Conservation (phyloP, 2,888 invertebrate species). For the Eupithecia subfuscata region DNA sequence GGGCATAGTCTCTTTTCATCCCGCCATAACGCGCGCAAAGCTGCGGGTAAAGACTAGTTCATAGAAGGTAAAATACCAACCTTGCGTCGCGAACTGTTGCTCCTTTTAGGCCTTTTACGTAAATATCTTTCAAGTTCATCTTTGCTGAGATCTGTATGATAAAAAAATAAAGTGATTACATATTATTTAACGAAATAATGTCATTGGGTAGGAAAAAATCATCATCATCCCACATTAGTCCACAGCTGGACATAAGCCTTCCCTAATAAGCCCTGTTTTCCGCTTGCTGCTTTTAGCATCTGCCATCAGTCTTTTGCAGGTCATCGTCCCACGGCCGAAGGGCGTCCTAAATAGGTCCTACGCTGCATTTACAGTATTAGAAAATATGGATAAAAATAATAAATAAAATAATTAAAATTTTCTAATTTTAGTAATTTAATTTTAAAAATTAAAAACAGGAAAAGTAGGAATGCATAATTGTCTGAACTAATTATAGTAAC, state of each 20-base stretch:
- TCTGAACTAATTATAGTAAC: background rate
- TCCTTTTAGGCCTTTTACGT: constrained; percentile 81
- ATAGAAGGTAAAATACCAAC: constrained; percentile 49
- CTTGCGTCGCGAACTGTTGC: constrained; percentile 83
- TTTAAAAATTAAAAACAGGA: too few species aligned
- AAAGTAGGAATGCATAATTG: background rate
- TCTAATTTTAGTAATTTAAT: too few species aligned
- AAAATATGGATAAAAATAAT: too few species aligned
- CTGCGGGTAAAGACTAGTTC: background rate
- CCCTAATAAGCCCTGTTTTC: background rate
- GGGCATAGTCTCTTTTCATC: background rate
- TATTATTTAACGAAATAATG: constrained; percentile 2
- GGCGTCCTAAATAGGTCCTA: too few species aligned
- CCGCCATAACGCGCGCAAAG: background rate
- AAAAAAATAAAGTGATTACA: background rate
- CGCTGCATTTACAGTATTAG: too few species aligned
- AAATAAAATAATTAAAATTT: too few species aligned
- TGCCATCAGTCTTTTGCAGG: background rate
- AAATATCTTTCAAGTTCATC: constrained; percentile 78
- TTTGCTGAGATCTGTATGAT: constrained; percentile 70
- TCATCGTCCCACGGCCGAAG: background rate
- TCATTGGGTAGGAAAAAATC: background rate
- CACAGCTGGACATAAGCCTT: background rate
- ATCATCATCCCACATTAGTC: background rate
- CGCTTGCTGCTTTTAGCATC: background rate